Evolutionary conservation across 2,797 vertebrate genomes (phyloP), one percentile per base, ranked within the genome.

Genomic region (Pipistrellus pygmaeus): DNA sequence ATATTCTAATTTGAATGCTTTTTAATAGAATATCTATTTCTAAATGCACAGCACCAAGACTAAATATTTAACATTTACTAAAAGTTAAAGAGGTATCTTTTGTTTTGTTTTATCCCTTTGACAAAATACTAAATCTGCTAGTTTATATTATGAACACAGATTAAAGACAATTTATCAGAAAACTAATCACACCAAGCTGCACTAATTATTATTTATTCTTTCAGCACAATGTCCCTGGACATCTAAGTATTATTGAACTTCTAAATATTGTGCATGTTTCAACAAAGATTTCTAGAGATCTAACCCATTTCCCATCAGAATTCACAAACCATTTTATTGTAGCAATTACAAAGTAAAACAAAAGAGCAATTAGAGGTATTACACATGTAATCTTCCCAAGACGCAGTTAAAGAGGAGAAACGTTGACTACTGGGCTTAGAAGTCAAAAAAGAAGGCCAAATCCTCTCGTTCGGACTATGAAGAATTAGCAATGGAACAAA

Each of bases 321-420:
- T 90, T 88, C n/a, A 88, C 27, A 86, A 91, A 55, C 21, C 13
- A 71, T 90, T 96, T 62, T n/a, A 68, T 2, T 85, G 7, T 2
- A 86, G 30, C 11, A 92, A 77, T 60, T 85, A 88, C 41, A 84
- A 88, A 94, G 25, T 64, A 83, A 96, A 92, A 84, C 41, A 15
- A 7, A 94, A 90, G 30, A 46, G 13, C 18, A 85, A 68, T 30
- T 27, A 76, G 76, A 90, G 21, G 1, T 13, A 51, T 62, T 69
- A 86, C 12, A 4, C 81, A 68, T 32, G 53, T 60, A 55, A 60
- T 85, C 82, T 64, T 83, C 60, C 32, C 38, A 78, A 76, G 48
- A 57, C 14, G 71, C 18, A 71, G 25, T n/a, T 48, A 85, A 84
- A 84, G 48, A 80, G 38, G 4, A 71, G 88, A 53, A 87, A 48